Evolutionary conservation across 1,140 invertebrate genomes (phyloP).

Genomic region (Hetaerina americana): DNA sequence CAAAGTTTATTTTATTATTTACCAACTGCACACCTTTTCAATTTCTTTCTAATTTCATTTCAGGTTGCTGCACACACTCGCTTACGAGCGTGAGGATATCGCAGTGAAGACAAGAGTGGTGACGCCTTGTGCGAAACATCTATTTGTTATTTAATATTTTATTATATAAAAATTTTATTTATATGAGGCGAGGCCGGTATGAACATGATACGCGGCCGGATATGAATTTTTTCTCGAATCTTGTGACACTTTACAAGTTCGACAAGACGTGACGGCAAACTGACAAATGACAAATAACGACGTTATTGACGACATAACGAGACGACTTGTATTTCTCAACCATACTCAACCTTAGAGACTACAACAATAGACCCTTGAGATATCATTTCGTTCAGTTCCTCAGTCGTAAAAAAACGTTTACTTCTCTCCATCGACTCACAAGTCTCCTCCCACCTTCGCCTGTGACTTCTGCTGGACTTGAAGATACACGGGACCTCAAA

Average conservation of each 20-base stretch:
- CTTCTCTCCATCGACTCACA: background rate
- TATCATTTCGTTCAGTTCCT: background rate
- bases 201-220: background rate
- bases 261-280: background rate
- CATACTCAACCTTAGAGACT: too few species aligned
- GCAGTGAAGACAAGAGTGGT: background rate
- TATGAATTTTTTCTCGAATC: too few species aligned
- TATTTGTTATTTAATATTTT: slow-evolving; percentile 1
- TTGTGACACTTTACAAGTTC: too few species aligned
- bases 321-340: background rate
- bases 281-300: background rate
- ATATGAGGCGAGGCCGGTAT: background rate
- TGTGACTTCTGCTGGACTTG: background rate
- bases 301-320: background rate
- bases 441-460: background rate
- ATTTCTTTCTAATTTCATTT: background rate
- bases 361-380: background rate
- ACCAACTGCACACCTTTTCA: background rate
- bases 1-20: too few species aligned
- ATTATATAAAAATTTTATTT: background rate
- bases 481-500: background rate
- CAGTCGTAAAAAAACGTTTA: background rate
- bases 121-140: background rate
- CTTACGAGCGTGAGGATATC: background rate
- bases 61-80: background rate